A percentile compares a stretch with the other conserved stretches of the same genome.
Evolutionary conservation across 2,113 vertebrate genomes (phyloP).

Genomic region (Sebastes schlegelii): DNA sequence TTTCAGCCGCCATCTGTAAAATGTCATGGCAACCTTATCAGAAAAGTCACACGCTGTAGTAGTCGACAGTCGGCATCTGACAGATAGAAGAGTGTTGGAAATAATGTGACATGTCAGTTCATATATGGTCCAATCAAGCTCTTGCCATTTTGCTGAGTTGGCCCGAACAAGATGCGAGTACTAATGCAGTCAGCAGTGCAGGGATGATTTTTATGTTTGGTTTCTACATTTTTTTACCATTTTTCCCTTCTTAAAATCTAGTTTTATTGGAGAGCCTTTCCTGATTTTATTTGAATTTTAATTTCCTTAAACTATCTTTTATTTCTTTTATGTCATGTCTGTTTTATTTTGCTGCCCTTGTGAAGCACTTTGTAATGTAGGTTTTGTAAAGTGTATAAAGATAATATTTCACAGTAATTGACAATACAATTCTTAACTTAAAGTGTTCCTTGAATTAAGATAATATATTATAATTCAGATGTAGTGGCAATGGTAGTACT

Average conservation of each 20-base stretch:
- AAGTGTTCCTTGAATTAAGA: neutral
- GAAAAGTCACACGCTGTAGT: constrained; percentile 51
- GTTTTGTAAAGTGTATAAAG: no score
- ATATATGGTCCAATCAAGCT: constrained; percentile 57
- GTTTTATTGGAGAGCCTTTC: no score
- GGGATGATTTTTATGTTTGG: constrained; percentile 10
- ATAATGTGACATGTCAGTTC: constrained; percentile 61
- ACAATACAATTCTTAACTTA: no score
- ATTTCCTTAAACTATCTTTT: no score
- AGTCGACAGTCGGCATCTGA: constrained; percentile 51
- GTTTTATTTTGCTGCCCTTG: no score
- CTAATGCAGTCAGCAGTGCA: constrained; percentile 23
- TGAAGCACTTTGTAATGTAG: no score
- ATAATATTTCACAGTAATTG: no score
- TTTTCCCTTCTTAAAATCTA: no score
- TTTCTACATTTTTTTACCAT: neutral
- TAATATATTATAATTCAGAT: neutral
- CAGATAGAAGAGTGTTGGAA: constrained; percentile 43
- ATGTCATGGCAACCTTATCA: constrained; percentile 80
- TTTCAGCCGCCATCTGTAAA: constrained; percentile 71
- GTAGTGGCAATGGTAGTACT: neutral
- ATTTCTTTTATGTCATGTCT: no score
- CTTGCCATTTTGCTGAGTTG: constrained; percentile 50
- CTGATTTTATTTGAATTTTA: no score
- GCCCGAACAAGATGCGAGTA: constrained; percentile 26